These are phyloP conservation scores for Pseudococcus jackbeardsleyi DNA, from an alignment of 2,888 invertebrate genomes.

Conservation along the genomic window DNA sequence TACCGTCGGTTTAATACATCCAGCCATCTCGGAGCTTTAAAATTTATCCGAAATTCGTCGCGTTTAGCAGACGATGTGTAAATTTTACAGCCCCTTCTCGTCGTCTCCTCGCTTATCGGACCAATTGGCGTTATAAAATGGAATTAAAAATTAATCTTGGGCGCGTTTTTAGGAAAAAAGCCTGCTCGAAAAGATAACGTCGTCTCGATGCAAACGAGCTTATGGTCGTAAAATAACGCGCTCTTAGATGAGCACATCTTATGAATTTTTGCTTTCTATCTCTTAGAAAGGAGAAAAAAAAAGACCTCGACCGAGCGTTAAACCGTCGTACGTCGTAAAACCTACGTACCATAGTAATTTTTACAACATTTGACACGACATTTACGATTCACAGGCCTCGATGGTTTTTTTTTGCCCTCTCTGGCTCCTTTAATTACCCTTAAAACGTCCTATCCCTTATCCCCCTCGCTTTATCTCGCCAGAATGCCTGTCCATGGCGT, in stretches of 20 bases:
- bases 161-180: background rate
- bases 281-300: background rate
- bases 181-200: background rate
- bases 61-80: background rate
- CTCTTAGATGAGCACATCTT: background rate
- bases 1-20: background rate
- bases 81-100: background rate
- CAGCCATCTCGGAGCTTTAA: slow-evolving; percentile 7
- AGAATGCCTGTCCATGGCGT: background rate
- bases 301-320: slow-evolving; percentile 4
- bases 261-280: background rate
- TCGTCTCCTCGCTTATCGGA: background rate
- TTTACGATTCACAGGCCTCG: background rate
- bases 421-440: slow-evolving; percentile 26
- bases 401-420: background rate
- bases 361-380: slow-evolving; percentile 31
- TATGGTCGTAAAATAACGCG: slow-evolving; percentile 15
- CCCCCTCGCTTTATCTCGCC: background rate
- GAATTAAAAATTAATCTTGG: slow-evolving; percentile 38
- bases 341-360: slow-evolving; percentile 14
- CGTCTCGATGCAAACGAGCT: slow-evolving; percentile 24
- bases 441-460: background rate
- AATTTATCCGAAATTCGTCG: background rate
- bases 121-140: slow-evolving; percentile 5
- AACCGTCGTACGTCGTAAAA: slow-evolving; percentile 10